Conservation (phyloP, 1,140 invertebrate species). For the Phocides pigmalion region DNA sequence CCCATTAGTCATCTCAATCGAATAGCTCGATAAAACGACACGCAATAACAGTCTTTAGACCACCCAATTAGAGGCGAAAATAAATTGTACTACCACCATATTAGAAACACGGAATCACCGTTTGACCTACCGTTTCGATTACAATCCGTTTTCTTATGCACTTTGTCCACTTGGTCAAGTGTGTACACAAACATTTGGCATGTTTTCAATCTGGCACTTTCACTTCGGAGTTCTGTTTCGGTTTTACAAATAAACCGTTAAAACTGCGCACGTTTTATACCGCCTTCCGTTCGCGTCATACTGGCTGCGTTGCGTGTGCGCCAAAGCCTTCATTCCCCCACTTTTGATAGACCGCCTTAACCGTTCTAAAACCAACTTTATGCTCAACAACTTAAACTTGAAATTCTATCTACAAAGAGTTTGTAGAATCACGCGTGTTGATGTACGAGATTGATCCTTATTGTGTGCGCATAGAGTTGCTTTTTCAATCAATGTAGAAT, state of each 20-base stretch:
- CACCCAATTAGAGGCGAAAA: slow-evolving; percentile 25
- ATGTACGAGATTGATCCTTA: slow-evolving; percentile 10
- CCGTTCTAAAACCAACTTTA: slow-evolving; percentile 1
- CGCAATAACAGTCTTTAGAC: slow-evolving; percentile 24
- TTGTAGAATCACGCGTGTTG: neutral
- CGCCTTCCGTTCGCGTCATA: slow-evolving; percentile 50
- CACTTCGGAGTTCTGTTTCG: slow-evolving; percentile 60
- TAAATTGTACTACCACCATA: slow-evolving; percentile 22
- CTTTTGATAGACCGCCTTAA: neutral
- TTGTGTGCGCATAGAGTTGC: neutral
- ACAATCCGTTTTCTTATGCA: slow-evolving; percentile 25
- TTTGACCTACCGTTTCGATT: slow-evolving; percentile 42
- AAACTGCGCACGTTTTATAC: slow-evolving; percentile 43
- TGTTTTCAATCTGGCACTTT: slow-evolving; percentile 54
- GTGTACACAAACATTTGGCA: slow-evolving; percentile 47
- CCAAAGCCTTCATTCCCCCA: slow-evolving; percentile 51
- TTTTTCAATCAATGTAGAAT: neutral
- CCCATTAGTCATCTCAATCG: slow-evolving; percentile 34
- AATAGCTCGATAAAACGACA: slow-evolving; percentile 38
- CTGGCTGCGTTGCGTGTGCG: slow-evolving; percentile 54
- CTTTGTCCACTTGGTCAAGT: slow-evolving; percentile 8
- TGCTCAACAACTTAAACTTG: neutral
- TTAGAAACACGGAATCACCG: slow-evolving; percentile 19
- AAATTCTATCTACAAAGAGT: neutral
- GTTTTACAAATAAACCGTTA: slow-evolving; percentile 53